Conservation (phyloP, 2,113 vertebrate species). For the Colaptes auratus region DNA sequence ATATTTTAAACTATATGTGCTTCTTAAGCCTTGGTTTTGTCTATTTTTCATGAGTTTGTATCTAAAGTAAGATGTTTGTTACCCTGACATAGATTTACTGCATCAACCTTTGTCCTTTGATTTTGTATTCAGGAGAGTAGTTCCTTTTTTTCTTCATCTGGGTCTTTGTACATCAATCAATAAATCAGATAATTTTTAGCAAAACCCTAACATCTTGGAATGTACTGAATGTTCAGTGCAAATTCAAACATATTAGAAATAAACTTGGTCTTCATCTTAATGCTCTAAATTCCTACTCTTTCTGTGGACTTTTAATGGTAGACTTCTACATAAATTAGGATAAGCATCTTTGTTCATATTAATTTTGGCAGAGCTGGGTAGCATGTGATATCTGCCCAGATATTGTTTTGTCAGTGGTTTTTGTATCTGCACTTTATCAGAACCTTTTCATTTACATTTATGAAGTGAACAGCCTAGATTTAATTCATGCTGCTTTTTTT, state of each 20-base stretch:
- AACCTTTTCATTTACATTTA: conserved; percentile 28
- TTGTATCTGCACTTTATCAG: conserved; percentile 19
- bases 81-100: not conserved
- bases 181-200: not conserved
- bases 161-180: not conserved
- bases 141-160: not conserved
- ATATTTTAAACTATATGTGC: not conserved
- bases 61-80: not conserved
- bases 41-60: not conserved
- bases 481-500: not conserved
- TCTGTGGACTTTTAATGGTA: not conserved
- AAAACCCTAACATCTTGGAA: not conserved
- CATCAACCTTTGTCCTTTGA: not conserved
- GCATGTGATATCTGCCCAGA: not conserved
- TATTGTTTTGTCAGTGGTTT: conserved; percentile 36
- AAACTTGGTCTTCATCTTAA: not conserved
- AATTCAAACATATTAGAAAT: not conserved
- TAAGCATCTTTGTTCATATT: not conserved
- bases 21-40: not conserved
- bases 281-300: not conserved
- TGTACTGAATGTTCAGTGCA: not conserved
- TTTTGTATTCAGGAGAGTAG: not conserved
- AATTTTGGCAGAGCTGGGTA: not conserved
- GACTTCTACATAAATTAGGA: not conserved
- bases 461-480: not conserved